Evolutionary conservation across 2,797 vertebrate genomes (phyloP), one percentile per base, ranked within the genome.

Genomic region (Anguilla megastoma): DNA sequence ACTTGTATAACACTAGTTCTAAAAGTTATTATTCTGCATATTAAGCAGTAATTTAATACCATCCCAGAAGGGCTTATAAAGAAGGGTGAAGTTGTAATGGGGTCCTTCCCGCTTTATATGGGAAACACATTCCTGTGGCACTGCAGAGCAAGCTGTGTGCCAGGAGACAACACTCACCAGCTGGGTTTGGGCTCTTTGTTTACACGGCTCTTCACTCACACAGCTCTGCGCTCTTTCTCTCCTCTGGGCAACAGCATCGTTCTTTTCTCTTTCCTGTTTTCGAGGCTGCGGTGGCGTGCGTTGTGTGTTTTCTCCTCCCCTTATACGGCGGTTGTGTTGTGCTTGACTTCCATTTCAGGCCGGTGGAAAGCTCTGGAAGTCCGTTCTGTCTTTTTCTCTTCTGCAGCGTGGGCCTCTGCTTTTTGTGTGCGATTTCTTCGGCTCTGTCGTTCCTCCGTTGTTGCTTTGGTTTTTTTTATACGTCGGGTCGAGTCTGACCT

Each of bases 131-230:
- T 41, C 45, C 79, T 82, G 79, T 50, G 41, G 21, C 79, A 24
- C 79, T 82, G 79, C 79, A 50, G 45, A 21, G 79, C 18, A 50
- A 82, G 8, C 48, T 6, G 52, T 87, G 6, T 82, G 84, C 79
- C 76, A 63, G 60, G 71, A 79, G 71, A 69, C 79, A 56, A 27
- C 74, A 8, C 48, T 60, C 50, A 69, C 66, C 63, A 50, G 86
- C 54, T 69, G 85, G 60, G 58, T 41, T 79, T n/a, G 24, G 33
- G 74, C 86, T 83, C 54, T 85, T 84, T 30, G 50, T 58, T 85
- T 74, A 71, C 52, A 54, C 36, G 36, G 30, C 24, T 82, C 87
- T 84, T 80, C 89, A 85, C 52, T 60, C 60, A 69, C 87, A 60
- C 69, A 79, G 60, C 48, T 85, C 83, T 21, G 69, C 69, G 14